These are phyloP conservation scores for Meganola albula DNA, from an alignment of 2,888 invertebrate species.

Conservation along the genomic window DNA sequence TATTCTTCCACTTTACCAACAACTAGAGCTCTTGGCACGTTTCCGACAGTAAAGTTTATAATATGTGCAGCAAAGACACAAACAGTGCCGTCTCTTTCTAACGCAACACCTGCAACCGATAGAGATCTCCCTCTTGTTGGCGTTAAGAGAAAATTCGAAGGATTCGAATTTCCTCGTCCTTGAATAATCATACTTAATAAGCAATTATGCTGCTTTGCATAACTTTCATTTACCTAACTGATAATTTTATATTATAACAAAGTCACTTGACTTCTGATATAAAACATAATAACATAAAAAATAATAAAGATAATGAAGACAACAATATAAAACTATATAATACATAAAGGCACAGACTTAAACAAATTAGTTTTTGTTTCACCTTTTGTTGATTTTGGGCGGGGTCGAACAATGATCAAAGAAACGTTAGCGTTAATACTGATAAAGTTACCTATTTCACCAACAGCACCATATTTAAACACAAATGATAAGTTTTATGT, in stretches of 20 bases:
- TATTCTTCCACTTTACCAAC: slow-evolving; percentile 33
- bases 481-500: slow-evolving; percentile 2
- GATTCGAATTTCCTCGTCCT: slow-evolving; percentile 6
- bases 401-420: slow-evolving; percentile 18
- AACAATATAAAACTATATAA: not conserved
- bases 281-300: too few relatives aligned
- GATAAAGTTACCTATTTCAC: not conserved
- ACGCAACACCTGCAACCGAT: slow-evolving; percentile 24
- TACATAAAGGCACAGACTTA: too few relatives aligned
- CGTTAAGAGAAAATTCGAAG: not conserved
- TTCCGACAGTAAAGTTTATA: slow-evolving; percentile 48
- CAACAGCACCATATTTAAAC: not conserved
- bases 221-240: too few relatives aligned
- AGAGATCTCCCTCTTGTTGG: slow-evolving; percentile 10
- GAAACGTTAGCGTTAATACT: slow-evolving; percentile 1
- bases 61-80: slow-evolving; percentile 31
- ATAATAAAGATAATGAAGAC: too few relatives aligned
- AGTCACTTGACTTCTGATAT: too few relatives aligned
- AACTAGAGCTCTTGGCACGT: slow-evolving; percentile 45
- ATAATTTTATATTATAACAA: too few relatives aligned
- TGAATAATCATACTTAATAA: too few relatives aligned
- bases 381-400: slow-evolving; percentile 14
- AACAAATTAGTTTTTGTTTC: too few relatives aligned
- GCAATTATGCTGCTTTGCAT: too few relatives aligned
- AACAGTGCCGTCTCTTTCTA: slow-evolving; percentile 19